Evolutionary conservation across 2,797 vertebrate genomes (phyloP).

Genomic region (Sebastes kiyomatsui): DNA sequence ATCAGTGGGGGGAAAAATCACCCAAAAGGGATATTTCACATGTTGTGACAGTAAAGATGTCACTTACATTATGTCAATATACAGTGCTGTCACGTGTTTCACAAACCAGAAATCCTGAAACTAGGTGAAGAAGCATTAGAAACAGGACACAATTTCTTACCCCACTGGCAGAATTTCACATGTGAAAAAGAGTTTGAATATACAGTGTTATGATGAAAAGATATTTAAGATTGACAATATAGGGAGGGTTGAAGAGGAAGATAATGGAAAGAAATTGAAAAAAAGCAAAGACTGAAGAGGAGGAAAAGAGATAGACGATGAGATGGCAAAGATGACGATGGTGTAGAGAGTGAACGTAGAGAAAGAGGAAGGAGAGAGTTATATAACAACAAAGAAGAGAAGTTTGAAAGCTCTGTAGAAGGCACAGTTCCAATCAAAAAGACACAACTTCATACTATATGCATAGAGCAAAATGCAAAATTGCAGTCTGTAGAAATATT

Average conservation of each 20-base stretch:
- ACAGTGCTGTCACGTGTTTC: neutral
- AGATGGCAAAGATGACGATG: neutral
- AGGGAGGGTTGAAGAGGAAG: neutral
- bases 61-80: neutral
- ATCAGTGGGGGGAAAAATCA: rapidly evolving
- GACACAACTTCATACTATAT: neutral
- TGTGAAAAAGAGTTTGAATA: neutral
- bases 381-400: neutral
- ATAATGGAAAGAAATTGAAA: neutral
- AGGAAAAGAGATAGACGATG: neutral
- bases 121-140: neutral
- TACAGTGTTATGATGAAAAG: neutral
- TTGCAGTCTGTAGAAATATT: conserved; percentile 30
- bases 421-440: neutral
- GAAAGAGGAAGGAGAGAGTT: neutral
- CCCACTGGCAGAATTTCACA: neutral
- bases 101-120: neutral
- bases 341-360: neutral
- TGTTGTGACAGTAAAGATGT: neutral
- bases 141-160: neutral
- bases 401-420: neutral
- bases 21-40: neutral
- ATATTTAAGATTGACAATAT: neutral
- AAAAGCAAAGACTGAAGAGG: neutral
- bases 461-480: conserved; percentile 4